Percentiles rank a stretch among this genome's conserved stretches.
Conservation (phyloP, 2,113 vertebrate species). For the Sciurus niger region DNA sequence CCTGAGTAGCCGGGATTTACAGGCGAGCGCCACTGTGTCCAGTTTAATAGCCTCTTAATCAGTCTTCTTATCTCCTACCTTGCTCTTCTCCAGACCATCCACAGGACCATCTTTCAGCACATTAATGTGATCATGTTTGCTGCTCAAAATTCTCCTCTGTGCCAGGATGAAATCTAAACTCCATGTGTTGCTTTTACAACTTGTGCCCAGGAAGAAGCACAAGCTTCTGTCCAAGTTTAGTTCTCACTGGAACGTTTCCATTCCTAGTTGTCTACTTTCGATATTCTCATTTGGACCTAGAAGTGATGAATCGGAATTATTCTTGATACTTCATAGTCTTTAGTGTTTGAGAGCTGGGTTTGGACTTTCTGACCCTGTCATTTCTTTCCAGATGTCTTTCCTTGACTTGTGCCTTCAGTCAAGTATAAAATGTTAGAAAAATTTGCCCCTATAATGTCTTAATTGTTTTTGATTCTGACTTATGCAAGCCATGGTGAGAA, state of each 20-base stretch:
- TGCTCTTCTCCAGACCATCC: not conserved
- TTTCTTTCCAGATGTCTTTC: not conserved
- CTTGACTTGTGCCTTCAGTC: not conserved
- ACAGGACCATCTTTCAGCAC: not conserved
- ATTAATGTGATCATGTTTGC: accelerated
- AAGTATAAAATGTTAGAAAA: conserved; percentile 20
- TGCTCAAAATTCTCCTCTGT: not conserved
- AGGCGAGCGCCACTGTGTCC: not conserved
- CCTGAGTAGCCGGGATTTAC: not conserved
- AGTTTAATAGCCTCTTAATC: not conserved
- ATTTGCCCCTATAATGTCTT: not conserved
- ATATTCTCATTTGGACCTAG: conserved; percentile 24
- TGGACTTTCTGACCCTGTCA: not conserved
- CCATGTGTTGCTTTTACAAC: not conserved
- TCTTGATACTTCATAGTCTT: not conserved
- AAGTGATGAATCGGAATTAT: conserved; percentile 10
- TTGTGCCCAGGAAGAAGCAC: conserved; percentile 43
- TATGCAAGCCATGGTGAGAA: not conserved
- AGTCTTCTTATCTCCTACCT: not conserved
- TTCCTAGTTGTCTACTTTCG: not conserved
- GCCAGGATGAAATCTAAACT: conserved; percentile 36
- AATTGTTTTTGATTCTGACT: not conserved
- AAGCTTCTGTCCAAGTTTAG: not conserved
- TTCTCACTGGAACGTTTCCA: conserved; percentile 39
- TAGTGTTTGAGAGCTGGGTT: not conserved